Evolutionary conservation across 2,888 invertebrate species (phyloP).

Genomic region (Maniola hyperantus): DNA sequence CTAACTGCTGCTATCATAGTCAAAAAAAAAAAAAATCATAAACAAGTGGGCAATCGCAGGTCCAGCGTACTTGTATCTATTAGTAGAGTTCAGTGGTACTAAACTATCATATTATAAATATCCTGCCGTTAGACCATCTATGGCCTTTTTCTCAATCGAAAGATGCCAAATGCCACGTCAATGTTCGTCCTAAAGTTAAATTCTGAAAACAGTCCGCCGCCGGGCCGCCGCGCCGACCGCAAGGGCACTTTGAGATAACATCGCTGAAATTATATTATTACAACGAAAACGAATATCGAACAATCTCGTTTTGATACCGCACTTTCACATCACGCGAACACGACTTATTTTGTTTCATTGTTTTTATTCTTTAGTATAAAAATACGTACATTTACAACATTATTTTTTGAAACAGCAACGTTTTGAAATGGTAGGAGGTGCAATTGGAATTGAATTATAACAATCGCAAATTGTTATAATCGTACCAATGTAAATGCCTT

Average conservation of each 20-base stretch:
- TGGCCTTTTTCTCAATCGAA: neutral
- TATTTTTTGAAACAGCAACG: constrained; percentile 40
- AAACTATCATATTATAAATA: neutral
- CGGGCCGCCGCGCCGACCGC: constrained; percentile 74
- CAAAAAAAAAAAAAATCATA: no score
- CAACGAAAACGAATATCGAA: constrained; percentile 33
- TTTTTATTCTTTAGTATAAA: constrained; percentile 40
- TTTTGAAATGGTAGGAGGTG: constrained; percentile 31
- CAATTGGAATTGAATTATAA: constrained; percentile 35
- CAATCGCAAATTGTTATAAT: constrained; percentile 27
- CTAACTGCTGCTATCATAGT: no score
- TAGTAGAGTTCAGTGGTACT: no score
- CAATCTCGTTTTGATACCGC: constrained; percentile 44
- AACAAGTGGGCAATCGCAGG: no score
- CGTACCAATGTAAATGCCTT: constrained; percentile 19
- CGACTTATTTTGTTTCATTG: constrained; percentile 42
- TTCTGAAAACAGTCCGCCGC: constrained; percentile 76
- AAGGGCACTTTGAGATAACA: constrained; percentile 77
- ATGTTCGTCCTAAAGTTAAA: constrained; percentile 73
- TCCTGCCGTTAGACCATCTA: neutral
- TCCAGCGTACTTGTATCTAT: no score
- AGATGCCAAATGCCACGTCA: constrained; percentile 14
- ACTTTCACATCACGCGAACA: constrained; percentile 48
- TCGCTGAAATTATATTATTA: constrained; percentile 62
- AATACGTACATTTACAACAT: constrained; percentile 44